Evolutionary conservation across 1,140 invertebrate genomes (phyloP), one percentile per base, ranked within the genome.

Genomic region (Zaprionus lachaisei): DNA sequence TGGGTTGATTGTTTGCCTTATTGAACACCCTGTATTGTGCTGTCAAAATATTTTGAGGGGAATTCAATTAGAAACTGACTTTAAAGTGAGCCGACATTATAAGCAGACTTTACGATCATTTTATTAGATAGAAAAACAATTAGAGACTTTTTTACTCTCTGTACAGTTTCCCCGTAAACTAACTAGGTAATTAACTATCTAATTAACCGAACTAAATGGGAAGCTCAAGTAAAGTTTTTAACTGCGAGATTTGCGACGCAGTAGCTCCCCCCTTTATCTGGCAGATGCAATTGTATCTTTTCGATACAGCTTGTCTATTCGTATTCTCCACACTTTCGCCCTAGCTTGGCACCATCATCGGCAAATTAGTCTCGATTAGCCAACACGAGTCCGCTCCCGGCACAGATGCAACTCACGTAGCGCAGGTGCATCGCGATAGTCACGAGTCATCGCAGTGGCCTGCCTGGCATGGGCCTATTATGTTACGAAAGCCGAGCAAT

Each of bases 401-500:
- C 7, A 11, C 20, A 51, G 47, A 2, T 51, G 47, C 47, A 24
- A 51, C 41, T 47, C 47, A 51, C 20, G 17, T 51, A 51, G 20
- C 47, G 2, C 17, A 22, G 47, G n/a, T 49, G 47, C 47, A 49
- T 17, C 20, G 47, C 47, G 47, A 51, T 51, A 51, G 47, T 51
- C 20, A 51, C 47, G 47, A 51, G 47, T 51, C 47, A 51, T 51
- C 47, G 47, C 47, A 9, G 20, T 1, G 20, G 47, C 20, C 47
- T 9, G 47, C 20, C 47, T 9, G n/a, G 6, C 47, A 5, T 51
- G 47, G 47, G 20, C 47, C 47, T 51, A 51, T 51, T 51, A 51
- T 20, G 20, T 51, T 51, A 51, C 47, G 47, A 51, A 51, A 51
- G 20, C 47, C 47, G 47, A 51, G 47, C 20, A 51, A 51, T 51